Base-by-base conservation (phyloP, 2,113 vertebrate genomes). In the Syngnathus typhle region DNA sequence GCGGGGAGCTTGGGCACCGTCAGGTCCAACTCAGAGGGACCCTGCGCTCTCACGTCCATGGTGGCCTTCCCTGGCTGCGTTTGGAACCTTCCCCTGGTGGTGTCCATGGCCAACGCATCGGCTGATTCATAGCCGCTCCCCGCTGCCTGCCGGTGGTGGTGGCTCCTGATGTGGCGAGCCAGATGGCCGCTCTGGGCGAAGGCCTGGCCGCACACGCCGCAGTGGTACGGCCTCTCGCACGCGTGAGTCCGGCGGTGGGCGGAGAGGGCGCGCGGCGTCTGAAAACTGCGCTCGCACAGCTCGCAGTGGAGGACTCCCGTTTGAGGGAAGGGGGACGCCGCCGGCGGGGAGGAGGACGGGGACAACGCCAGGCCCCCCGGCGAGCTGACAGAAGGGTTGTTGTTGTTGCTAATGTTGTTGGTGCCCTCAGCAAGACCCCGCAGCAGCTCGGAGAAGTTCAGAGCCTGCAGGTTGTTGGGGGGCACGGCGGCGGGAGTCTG, bases 401-500 rank as follows among this genome's bases (percentile, higher is more conserved):
- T 11, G 62, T 18, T 32, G 54, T 32, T 43, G 15, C n/a, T 54
- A 4, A 54, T 10, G 72, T 37, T 74, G 8, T 67, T 82, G 36
- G 75, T 88, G 41, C 84, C 90, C 74, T 86, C 88, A 0, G 91
- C 92, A 10, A 92, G 85, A 69, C 89, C 87, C 62, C 84, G 82
- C 69, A 92, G 88, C 7, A 88, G 88, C 71, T 89, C 77, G 0
- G 91, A 92, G 37, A 93, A 93, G 89, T 93, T 96, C 87, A 98
- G 91, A 74, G 93, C 92, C 93, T 96, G 88, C 19, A 19, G 90
- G 88, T 92, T 92, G 77, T 90, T 67, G 46, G 72, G 21, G 19
- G 84, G 62, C 4, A 74, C 58, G 69, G 75, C 10, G 51, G 55
- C 16, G 5, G 82, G 79, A 1, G 75, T 65, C 70, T 81, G 83